Conservation (phyloP, 1,140 invertebrate species). For the Spodoptera litura region DNA sequence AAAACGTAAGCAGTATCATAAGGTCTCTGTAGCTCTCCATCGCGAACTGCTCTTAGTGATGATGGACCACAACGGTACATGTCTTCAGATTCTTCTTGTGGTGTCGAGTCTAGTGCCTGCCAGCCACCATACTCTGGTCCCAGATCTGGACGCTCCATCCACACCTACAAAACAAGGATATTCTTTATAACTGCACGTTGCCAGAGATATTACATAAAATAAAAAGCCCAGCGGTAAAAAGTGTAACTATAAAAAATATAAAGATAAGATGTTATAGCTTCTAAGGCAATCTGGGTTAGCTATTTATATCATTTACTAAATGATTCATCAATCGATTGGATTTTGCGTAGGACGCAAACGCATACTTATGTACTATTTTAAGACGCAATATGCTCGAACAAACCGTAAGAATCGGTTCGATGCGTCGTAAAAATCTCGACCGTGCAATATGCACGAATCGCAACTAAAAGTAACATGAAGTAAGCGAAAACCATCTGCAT, state of each 20-base stretch:
- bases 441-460: not conserved
- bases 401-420: not conserved
- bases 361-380: slow-evolving; percentile 32
- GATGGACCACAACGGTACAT: slow-evolving; percentile 94
- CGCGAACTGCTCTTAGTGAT: slow-evolving; percentile 92
- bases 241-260: not conserved
- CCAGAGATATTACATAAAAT: not conserved
- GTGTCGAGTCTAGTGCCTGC: slow-evolving; percentile 97
- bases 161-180: slow-evolving; percentile 83
- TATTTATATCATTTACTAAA: slow-evolving; percentile 28
- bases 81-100: slow-evolving; percentile 94
- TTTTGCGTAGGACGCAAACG: slow-evolving; percentile 27
- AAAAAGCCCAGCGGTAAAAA: not conserved
- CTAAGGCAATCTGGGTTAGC: slow-evolving; percentile 36
- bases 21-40: slow-evolving; percentile 92
- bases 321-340: slow-evolving; percentile 40
- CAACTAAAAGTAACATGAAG: not conserved
- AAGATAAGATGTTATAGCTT: not conserved
- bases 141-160: slow-evolving; percentile 95
- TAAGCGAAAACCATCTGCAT: not conserved
- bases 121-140: slow-evolving; percentile 93
- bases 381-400: slow-evolving; percentile 1
- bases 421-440: slow-evolving; percentile 2
- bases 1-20: slow-evolving; percentile 95
- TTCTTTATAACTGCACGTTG: no score